Conservation (phyloP, 2,113 vertebrate species). For the Hydrolagus affinis region DNA sequence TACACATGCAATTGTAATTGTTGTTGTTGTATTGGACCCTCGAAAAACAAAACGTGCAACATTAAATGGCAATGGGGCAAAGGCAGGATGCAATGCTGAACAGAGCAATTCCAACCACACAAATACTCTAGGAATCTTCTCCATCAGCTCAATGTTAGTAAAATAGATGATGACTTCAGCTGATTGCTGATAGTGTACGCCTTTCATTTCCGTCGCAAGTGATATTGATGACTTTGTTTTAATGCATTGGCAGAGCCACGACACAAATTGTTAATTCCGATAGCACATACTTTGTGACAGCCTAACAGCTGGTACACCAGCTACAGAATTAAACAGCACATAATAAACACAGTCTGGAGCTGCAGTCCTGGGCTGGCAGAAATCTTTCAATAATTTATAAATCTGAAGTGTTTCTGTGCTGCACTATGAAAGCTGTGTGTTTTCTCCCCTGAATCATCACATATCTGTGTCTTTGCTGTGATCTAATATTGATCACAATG, state of each 20-base stretch:
- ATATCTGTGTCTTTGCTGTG: neutral
- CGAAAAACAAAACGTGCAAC: neutral
- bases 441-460: neutral
- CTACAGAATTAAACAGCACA: conserved; percentile 1
- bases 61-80: neutral
- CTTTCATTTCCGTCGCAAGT: neutral
- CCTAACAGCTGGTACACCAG: neutral
- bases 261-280: conserved; percentile 16
- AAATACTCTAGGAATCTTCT: neutral
- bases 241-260: neutral
- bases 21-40: neutral
- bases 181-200: neutral
- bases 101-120: neutral
- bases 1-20: too few relatives aligned
- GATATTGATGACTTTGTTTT: conserved; percentile 1
- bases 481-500: neutral
- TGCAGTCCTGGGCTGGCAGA: neutral
- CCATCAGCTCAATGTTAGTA: neutral
- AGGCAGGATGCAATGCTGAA: neutral
- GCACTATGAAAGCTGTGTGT: neutral
- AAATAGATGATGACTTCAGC: neutral
- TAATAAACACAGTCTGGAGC: neutral
- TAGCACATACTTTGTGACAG: conserved; percentile 20
- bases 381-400: conserved; percentile 8
- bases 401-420: neutral